Percentiles rank a stretch among this genome's conserved stretches.
phyloP scores from a whole-genome alignment of 2,113 vertebrate genomes.

The Podilymbus podiceps region DNA sequence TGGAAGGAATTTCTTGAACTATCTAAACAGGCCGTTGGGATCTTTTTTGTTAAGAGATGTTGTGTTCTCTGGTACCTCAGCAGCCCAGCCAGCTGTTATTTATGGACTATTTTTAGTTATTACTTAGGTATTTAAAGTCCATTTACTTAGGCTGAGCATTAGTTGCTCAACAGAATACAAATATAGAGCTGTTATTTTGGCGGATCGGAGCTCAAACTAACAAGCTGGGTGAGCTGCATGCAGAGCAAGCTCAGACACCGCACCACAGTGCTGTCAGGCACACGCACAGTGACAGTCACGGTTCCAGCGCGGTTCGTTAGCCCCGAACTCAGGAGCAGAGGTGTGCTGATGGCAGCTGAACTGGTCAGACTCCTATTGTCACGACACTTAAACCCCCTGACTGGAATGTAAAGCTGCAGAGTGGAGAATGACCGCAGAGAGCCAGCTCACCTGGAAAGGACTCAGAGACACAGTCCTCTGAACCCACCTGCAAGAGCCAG shows the following conservation, averaged over 20 bases:
- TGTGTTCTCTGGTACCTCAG: background rate
- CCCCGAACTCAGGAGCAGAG: background rate
- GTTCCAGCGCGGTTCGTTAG: background rate
- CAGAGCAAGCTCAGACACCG: background rate
- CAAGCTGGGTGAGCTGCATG: rapidly evolving
- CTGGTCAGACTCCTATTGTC: rapidly evolving
- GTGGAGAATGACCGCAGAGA: background rate
- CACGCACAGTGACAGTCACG: too few species aligned
- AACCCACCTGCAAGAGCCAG: background rate
- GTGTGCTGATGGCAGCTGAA: background rate
- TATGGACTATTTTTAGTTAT: background rate
- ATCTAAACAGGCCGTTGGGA: background rate
- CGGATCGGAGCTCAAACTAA: background rate
- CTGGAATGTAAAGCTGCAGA: background rate
- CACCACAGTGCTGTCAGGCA: rapidly evolving
- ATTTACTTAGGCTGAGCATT: background rate
- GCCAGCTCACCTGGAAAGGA: background rate
- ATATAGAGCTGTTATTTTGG: background rate
- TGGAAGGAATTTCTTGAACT: background rate
- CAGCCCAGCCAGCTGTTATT: background rate
- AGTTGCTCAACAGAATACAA: background rate
- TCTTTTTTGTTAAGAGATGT: background rate
- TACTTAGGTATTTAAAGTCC: background rate
- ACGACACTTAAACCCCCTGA: background rate
- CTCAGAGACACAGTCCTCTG: background rate